Evolutionary conservation across 2,888 invertebrate species (phyloP).

Genomic region (Arrhopalites spinosus): DNA sequence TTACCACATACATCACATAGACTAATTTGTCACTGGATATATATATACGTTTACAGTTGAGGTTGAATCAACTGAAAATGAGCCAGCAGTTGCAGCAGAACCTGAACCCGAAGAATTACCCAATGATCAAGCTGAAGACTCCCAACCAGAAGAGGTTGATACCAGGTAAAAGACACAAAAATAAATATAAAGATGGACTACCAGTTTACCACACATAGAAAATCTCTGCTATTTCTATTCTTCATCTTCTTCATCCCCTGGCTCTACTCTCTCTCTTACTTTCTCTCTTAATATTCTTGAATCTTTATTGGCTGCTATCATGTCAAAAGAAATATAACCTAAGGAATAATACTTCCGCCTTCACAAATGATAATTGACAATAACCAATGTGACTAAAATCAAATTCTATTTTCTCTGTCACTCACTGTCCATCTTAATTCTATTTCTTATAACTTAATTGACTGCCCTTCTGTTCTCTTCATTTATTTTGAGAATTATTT

Average conservation of each 20-base stretch:
- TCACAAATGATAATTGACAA: no score
- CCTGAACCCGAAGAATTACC: slow-evolving; percentile 24
- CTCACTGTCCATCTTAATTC: no score
- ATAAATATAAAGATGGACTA: not conserved
- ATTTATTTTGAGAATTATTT: no score
- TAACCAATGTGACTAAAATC: no score
- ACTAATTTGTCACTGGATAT: not conserved
- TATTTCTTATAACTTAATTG: no score
- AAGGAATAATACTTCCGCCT: no score
- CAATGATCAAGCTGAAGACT: slow-evolving; percentile 8
- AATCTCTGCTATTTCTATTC: not conserved
- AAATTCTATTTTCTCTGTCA: no score
- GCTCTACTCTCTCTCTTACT: not conserved
- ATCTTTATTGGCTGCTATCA: no score
- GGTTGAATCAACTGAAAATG: not conserved
- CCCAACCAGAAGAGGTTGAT: slow-evolving; percentile 1
- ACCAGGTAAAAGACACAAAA: slow-evolving; percentile 15
- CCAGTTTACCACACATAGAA: not conserved
- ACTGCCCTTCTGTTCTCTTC: no score
- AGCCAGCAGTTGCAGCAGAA: not conserved
- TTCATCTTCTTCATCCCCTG: not conserved
- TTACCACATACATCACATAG: no score
- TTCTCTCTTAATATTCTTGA: no score
- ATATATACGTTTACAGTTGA: not conserved
- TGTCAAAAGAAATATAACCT: no score